phyloP scores from a whole-genome alignment of 1,140 invertebrate species.

The Drosophila kikkawai region DNA sequence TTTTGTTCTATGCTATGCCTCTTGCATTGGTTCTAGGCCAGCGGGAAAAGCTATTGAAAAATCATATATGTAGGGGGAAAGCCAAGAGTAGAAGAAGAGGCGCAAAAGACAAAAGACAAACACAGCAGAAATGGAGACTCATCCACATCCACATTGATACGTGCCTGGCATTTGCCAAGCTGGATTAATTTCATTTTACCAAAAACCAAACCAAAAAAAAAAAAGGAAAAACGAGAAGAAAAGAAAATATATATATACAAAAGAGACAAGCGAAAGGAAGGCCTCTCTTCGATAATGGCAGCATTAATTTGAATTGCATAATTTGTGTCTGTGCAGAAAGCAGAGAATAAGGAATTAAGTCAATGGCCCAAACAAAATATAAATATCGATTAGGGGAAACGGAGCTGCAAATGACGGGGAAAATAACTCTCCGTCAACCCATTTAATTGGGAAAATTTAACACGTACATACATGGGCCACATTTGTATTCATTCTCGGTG shows the following conservation, averaged over 20 bases:
- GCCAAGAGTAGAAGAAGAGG: constrained; percentile 14
- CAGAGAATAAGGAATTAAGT: constrained; percentile 73
- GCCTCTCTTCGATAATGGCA: constrained; percentile 55
- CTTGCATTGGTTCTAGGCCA: constrained; percentile 29
- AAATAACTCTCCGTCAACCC: constrained; percentile 62
- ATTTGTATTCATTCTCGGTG: constrained; percentile 81
- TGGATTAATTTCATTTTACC: constrained; percentile 78
- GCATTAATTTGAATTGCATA: constrained; percentile 84
- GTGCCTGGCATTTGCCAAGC: constrained; percentile 78
- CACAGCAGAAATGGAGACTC: constrained; percentile 66
- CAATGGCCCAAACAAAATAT: constrained; percentile 79
- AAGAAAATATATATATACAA: constrained; percentile 29
- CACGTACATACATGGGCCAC: constrained; percentile 73
- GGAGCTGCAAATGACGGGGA: constrained; percentile 56
- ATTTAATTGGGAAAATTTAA: constrained; percentile 83
- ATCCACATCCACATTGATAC: constrained; percentile 61
- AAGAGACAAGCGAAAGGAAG: constrained; percentile 8
- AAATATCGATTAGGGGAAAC: constrained; percentile 74
- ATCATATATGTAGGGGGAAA: constrained; percentile 51
- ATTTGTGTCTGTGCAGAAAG: constrained; percentile 70
- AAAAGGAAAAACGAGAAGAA: neutral
- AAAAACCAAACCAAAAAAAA: constrained; percentile 6
- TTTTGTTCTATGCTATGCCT: constrained; percentile 50
- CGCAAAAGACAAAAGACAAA: constrained; percentile 62
- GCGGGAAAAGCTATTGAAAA: constrained; percentile 66